Evolutionary conservation across 2,113 vertebrate genomes (phyloP).

Genomic region (Origma solitaria): DNA sequence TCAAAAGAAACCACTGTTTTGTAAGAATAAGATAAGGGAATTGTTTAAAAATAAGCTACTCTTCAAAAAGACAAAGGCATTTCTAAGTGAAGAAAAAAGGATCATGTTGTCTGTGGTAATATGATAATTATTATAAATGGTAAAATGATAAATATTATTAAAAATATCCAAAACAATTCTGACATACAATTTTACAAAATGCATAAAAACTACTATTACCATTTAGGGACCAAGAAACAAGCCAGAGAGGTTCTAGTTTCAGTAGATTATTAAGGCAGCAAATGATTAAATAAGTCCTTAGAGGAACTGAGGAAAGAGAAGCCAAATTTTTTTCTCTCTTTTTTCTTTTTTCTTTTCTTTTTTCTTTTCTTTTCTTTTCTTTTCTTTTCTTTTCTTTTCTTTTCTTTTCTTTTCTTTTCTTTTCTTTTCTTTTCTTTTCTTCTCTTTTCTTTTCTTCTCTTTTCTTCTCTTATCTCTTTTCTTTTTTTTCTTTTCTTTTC

Average conservation of each 20-base stretch:
- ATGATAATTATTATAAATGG: background rate
- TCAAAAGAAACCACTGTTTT: background rate
- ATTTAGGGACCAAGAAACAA: background rate
- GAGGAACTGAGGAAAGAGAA: background rate
- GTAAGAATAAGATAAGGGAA: background rate
- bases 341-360: too few relatives aligned
- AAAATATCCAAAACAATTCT: background rate
- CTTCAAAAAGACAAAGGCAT: background rate
- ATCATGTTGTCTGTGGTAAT: background rate
- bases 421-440: background rate
- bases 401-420: too few relatives aligned
- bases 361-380: too few relatives aligned
- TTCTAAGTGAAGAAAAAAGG: background rate
- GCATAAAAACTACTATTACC: background rate
- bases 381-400: too few relatives aligned
- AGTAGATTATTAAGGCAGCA: background rate
- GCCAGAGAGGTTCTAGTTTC: background rate
- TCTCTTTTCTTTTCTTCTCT: background rate
- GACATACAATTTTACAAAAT: background rate
- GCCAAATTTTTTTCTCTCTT: too few relatives aligned
- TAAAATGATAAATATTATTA: background rate
- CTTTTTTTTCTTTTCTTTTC: too few relatives aligned
- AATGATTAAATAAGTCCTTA: background rate
- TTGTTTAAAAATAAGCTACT: background rate
- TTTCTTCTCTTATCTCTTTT: fast-evolving